phyloP scores from a whole-genome alignment of 2,888 invertebrate genomes.

The Allygus modestus region DNA sequence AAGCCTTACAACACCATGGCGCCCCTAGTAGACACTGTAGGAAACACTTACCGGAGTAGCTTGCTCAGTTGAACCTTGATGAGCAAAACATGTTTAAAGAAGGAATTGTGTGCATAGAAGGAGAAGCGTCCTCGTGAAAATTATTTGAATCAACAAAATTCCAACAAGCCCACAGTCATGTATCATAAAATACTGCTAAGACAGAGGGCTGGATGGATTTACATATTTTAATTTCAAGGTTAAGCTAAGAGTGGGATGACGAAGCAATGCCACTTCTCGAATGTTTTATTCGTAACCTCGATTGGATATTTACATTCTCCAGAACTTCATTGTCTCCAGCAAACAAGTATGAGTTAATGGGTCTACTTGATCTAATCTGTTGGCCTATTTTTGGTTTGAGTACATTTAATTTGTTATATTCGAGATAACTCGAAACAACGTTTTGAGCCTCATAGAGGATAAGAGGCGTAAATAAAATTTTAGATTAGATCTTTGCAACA shows the following conservation, averaged over 20 bases:
- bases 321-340: not conserved
- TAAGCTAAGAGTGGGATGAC: not conserved
- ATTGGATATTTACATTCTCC: not conserved
- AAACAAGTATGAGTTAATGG: not conserved
- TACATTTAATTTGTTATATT: too few relatives aligned
- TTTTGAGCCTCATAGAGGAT: too few relatives aligned
- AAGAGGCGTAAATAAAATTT: too few relatives aligned
- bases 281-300: not conserved
- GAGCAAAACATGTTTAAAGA: not conserved
- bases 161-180: constrained; percentile 9
- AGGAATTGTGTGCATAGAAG: not conserved
- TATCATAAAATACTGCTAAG: not conserved
- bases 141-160: not conserved
- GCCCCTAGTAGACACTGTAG: not conserved
- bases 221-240: constrained; percentile 29
- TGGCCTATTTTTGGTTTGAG: too few relatives aligned
- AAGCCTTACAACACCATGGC: constrained; percentile 3
- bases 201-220: constrained; percentile 2
- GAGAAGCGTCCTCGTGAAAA: not conserved
- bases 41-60: not conserved
- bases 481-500: too few relatives aligned
- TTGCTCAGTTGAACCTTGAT: not conserved
- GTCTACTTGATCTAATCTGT: too few relatives aligned
- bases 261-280: not conserved
- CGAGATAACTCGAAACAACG: too few relatives aligned